Percentiles rank a stretch among this genome's conserved stretches.
Evolutionary conservation across 2,888 invertebrate genomes (phyloP).

Genomic region (Lasioglossum villosulum): DNA sequence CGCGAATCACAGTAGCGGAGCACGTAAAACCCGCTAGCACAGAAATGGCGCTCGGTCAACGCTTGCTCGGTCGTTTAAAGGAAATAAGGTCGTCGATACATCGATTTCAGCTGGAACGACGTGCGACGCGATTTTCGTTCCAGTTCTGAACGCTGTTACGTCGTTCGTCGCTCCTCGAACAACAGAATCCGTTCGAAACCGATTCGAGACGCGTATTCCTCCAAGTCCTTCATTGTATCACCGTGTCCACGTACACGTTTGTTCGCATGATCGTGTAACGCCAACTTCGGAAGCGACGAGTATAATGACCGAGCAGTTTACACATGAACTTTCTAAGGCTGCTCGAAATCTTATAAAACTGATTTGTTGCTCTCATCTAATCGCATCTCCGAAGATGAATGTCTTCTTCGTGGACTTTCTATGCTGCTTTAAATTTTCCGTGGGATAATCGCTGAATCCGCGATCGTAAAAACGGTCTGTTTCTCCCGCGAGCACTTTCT

Average conservation of each 20-base stretch:
- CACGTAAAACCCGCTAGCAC: conserved; percentile 71
- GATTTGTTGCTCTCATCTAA: not conserved
- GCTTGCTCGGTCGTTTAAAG: conserved; percentile 67
- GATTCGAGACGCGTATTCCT: conserved; percentile 16
- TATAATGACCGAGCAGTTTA: not conserved
- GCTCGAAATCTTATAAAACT: not conserved
- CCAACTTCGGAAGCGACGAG: not conserved
- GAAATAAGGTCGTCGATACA: conserved; percentile 73
- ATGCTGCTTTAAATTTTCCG: not conserved
- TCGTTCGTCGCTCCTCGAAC: conserved; percentile 1
- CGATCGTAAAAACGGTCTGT: not conserved
- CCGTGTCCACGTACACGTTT: not conserved
- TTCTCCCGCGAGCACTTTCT: not conserved
- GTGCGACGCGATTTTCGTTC: conserved; percentile 53
- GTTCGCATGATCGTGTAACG: not conserved
- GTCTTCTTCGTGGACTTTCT: not conserved
- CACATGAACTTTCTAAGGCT: not conserved
- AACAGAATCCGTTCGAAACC: conserved; percentile 7
- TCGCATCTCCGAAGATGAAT: not conserved
- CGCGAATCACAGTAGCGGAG: conserved; percentile 62
- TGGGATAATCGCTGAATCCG: not conserved
- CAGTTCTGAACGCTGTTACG: conserved; percentile 39
- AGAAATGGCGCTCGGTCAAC: conserved; percentile 69
- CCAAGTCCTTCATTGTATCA: not conserved
- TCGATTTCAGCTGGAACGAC: conserved; percentile 68